These are phyloP conservation scores for Bombus confusus DNA, from an alignment of 1,140 invertebrate genomes.

Conservation along the genomic window DNA sequence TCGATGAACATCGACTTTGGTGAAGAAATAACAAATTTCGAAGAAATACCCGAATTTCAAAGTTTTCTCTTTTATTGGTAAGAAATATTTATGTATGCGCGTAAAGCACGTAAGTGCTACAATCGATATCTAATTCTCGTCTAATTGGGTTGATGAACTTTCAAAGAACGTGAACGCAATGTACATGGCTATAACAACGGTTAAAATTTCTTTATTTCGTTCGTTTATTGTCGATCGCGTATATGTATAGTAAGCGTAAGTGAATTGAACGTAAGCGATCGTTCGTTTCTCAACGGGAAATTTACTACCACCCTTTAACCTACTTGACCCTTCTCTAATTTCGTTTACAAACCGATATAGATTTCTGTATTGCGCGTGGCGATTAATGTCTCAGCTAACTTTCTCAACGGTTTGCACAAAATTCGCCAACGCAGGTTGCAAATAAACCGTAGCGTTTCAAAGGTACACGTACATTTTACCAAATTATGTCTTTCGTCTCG, in stretches of 20 bases:
- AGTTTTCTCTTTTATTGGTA: conserved; percentile 31
- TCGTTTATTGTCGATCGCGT: conserved; percentile 14
- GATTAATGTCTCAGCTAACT: conserved; percentile 2
- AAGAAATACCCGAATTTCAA: not conserved
- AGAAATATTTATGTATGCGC: conserved; percentile 35
- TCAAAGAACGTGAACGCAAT: not conserved
- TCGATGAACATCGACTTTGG: not conserved
- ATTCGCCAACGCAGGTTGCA: not conserved
- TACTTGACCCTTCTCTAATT: not conserved
- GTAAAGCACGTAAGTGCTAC: conserved; percentile 5
- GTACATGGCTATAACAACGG: no score
- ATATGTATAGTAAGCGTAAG: not conserved
- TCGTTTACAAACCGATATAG: not conserved
- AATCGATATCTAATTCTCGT: not conserved
- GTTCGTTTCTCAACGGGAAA: not conserved
- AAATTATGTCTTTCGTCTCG: not conserved
- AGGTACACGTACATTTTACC: not conserved
- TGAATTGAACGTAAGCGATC: not conserved
- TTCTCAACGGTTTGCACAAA: not conserved
- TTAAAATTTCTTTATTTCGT: not conserved
- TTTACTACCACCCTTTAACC: not conserved
- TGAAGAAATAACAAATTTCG: not conserved
- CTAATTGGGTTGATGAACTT: not conserved
- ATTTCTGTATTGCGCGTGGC: not conserved
- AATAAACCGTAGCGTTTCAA: not conserved